These are phyloP conservation scores for Epizoanthus fatuus DNA, from an alignment of 92 coral and sea anemone genomes.

Conservation along the genomic window DNA sequence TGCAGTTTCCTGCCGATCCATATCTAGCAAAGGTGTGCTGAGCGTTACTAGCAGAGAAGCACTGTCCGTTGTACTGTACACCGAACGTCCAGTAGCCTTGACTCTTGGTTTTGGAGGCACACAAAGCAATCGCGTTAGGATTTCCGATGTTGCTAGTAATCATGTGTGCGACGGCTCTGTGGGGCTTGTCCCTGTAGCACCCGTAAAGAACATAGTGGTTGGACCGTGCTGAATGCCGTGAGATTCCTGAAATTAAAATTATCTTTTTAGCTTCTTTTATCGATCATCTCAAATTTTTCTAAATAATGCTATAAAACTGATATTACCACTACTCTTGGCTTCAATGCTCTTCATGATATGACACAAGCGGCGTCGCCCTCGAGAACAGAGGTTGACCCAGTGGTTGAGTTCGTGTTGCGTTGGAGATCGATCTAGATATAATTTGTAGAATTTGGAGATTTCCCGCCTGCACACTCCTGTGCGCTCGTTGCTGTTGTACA, in stretches of 20 bases:
- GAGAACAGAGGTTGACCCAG: conserved; percentile 11
- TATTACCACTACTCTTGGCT: conserved; percentile 10
- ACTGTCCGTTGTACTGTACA: conserved; percentile 29
- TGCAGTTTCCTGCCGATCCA: conserved; percentile 13
- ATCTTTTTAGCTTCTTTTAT: not conserved
- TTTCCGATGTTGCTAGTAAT: conserved; percentile 28
- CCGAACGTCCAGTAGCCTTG: conserved; percentile 24
- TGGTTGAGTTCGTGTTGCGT: conserved; percentile 19
- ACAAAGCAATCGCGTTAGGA: conserved; percentile 6
- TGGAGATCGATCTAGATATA: conserved; percentile 13
- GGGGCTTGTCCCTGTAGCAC: conserved; percentile 25
- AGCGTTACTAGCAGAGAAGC: conserved; percentile 26
- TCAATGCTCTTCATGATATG: conserved; percentile 25
- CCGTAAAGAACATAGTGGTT: conserved; percentile 14
- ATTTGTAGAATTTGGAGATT: conserved; percentile 24
- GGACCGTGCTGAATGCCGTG: conserved; percentile 6
- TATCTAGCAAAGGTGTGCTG: conserved; percentile 23
- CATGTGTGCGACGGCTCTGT: conserved; percentile 22
- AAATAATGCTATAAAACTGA: not conserved
- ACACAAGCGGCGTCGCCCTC: conserved; percentile 24
- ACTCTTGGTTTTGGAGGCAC: conserved; percentile 3
- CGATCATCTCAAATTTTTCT: not conserved
- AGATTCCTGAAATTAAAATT: conserved; percentile 1
- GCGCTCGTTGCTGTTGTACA: conserved; percentile 36
- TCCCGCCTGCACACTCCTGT: conserved; percentile 22